Evolutionary conservation across 2,888 invertebrate genomes (phyloP).

Genomic region (Xylota sylvarum): DNA sequence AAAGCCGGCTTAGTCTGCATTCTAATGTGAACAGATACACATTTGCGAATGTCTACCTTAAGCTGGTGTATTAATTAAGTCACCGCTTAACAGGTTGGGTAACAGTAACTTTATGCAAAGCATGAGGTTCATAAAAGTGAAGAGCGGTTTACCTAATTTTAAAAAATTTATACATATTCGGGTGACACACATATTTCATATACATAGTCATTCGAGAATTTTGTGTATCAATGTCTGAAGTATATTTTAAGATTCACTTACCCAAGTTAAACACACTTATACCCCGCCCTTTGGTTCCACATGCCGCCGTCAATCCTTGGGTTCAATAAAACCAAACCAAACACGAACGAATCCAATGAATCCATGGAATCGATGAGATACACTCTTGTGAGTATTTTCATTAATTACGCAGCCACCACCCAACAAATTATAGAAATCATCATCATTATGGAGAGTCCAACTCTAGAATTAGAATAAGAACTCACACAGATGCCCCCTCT

Average conservation of each 20-base stretch:
- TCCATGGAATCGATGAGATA: neutral
- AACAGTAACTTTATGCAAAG: constrained; percentile 23
- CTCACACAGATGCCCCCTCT: constrained; percentile 30
- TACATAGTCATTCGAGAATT: neutral
- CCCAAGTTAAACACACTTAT: neutral
- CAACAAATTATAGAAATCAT: neutral
- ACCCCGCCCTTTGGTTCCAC: too few relatives aligned
- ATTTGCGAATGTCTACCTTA: constrained; percentile 3
- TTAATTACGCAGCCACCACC: constrained; percentile 10
- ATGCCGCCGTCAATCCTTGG: neutral
- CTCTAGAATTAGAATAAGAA: constrained; percentile 37
- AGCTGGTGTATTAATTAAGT: neutral
- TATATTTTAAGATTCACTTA: neutral
- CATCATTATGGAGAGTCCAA: constrained; percentile 2
- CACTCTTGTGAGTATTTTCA: neutral
- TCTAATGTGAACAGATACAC: constrained; percentile 10
- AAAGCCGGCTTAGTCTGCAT: constrained; percentile 1
- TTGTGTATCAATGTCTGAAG: neutral
- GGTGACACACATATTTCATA: neutral
- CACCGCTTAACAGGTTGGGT: neutral
- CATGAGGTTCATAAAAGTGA: neutral
- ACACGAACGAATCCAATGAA: neutral
- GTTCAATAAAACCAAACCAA: neutral
- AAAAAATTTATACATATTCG: neutral
- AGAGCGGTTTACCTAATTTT: constrained; percentile 1